Evolutionary conservation across 2,797 vertebrate species (phyloP), one percentile per base, ranked within the genome.

Genomic region (Muscicapa striata): DNA sequence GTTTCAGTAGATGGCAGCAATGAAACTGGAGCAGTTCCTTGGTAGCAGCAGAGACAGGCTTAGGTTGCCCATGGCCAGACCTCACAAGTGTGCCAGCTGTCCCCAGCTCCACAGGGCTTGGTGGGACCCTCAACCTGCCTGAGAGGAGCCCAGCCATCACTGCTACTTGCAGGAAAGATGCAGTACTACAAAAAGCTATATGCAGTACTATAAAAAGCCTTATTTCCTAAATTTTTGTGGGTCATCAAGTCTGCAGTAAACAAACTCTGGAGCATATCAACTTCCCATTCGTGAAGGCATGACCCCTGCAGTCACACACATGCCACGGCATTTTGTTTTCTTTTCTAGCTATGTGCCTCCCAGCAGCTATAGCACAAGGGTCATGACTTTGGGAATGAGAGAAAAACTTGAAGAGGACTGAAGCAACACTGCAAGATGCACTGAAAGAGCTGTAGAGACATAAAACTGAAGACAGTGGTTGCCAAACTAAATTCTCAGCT

Each of bases 1-100:
- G 55, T 84, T 91, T 87, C 77, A 66, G 58, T 14, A 94, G 73
- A 45, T 52, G 62, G 87, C 69, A 93, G 83, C 70, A 84, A 86
- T 22, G 36, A 82, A 94, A 73, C 62, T 6, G 36, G 26, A 52
- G 19, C 49, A 11, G 41, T 6, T 43, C 45, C 45, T 43, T 13
- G 23, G 0, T 4, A 52, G 13, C 0, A 43, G 41, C 59, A 19
- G 72, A 22, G 63, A 34, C 55, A 83, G 45, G 43, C 45, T 29
- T 0, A 7, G 51, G 51, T 0, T 43, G 46, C 73, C 51, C 29
- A 48, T 11, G 16, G 5, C 30, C 40, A 75, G 54, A 36, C 20
- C 29, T 32, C 18, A 2, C 8, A 6, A 2, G 5, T 6, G 1
- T 19, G 22, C 21, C 15, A 8, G 38, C 58, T 62, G 46, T n/a